These are phyloP conservation scores for Acanthosepion esculentum DNA, from an alignment of 2,888 invertebrate genomes.

Conservation along the genomic window DNA sequence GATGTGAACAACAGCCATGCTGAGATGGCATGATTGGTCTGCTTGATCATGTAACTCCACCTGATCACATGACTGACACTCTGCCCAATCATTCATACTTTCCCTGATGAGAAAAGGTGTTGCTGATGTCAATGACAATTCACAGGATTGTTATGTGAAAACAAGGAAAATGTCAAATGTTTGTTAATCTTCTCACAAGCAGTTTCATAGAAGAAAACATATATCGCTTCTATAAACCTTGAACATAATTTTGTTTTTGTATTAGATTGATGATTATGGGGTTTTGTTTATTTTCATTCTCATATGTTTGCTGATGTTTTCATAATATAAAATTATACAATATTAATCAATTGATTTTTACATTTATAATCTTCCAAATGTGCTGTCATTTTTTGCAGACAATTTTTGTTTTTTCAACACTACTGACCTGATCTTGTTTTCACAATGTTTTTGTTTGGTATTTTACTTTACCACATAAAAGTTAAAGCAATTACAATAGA, in stretches of 20 bases:
- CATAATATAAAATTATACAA: too few species aligned
- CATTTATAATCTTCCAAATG: not conserved
- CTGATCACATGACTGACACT: not conserved
- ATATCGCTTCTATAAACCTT: not conserved
- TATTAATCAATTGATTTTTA: not conserved
- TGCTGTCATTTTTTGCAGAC: not conserved
- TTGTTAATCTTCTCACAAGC: not conserved
- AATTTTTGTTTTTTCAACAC: not conserved
- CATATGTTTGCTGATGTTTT: not conserved
- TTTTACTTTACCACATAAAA: too few species aligned
- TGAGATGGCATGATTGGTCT: not conserved
- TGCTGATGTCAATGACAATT: not conserved
- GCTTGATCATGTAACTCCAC: not conserved
- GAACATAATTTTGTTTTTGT: not conserved
- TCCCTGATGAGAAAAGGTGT: not conserved
- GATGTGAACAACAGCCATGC: not conserved
- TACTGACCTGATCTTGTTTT: too few species aligned
- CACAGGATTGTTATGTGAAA: too few species aligned
- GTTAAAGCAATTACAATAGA: too few species aligned
- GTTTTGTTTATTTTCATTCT: not conserved
- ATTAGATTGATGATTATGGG: not conserved
- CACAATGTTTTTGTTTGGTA: too few species aligned
- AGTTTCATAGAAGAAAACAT: not conserved
- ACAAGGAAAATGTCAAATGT: not conserved
- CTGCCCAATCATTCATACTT: not conserved